Evolutionary conservation across 2,888 invertebrate genomes (phyloP).

Genomic region (Chloroclystis v-ata): DNA sequence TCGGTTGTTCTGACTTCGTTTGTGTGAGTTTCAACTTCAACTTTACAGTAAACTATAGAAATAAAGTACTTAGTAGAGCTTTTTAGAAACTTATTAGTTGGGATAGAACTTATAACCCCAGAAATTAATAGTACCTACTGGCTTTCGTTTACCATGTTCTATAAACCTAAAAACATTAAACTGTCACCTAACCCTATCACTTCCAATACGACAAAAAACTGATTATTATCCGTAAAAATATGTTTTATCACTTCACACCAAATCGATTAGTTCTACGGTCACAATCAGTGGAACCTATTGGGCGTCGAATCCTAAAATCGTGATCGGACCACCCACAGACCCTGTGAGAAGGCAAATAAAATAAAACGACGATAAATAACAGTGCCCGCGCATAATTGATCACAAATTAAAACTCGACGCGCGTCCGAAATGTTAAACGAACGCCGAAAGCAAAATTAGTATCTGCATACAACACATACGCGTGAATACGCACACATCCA

Average conservation of each 20-base stretch:
- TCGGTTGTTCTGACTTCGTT: no score
- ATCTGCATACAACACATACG: slow-evolving; percentile 41
- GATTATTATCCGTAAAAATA: slow-evolving; percentile 20
- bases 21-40: no score
- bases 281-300: slow-evolving; percentile 71
- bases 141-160: no score
- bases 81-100: no score
- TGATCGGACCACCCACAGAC: slow-evolving; percentile 75
- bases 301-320: slow-evolving; percentile 65
- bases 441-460: slow-evolving; percentile 72
- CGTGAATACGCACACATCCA: slow-evolving; percentile 33
- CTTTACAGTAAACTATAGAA: no score
- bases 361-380: slow-evolving; percentile 77
- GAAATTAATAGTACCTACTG: no score
- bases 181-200: slow-evolving; percentile 13
- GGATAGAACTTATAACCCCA: no score
- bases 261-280: slow-evolving; percentile 51
- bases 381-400: slow-evolving; percentile 76
- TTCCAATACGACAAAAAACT: slow-evolving; percentile 13
- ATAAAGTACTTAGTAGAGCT: no score
- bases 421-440: slow-evolving; percentile 72
- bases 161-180: no score
- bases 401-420: slow-evolving; percentile 77
- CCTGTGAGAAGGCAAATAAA: slow-evolving; percentile 73
- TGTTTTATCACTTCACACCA: slow-evolving; percentile 28